Evolutionary conservation across 2,113 vertebrate species (phyloP).

Genomic region (Engystomops pustulosus): DNA sequence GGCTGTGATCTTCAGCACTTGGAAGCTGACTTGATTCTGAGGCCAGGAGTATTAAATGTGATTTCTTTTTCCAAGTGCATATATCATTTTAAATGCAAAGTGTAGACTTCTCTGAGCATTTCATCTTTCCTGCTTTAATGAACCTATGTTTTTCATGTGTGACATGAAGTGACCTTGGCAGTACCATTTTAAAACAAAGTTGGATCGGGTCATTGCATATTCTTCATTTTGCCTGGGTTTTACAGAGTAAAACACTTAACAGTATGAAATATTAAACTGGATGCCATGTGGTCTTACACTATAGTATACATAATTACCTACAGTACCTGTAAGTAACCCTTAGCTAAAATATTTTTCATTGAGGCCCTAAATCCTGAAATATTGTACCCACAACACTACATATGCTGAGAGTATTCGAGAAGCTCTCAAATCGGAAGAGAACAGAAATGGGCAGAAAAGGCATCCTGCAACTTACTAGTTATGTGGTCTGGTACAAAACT

Average conservation of each 20-base stretch:
- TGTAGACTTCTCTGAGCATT: conserved; percentile 28
- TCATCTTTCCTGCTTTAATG: conserved; percentile 25
- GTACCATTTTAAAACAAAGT: not conserved
- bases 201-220: not conserved
- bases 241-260: not conserved
- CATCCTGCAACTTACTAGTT: too few species aligned
- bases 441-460: too few species aligned
- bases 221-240: not conserved
- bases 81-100: conserved; percentile 47
- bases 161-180: not conserved
- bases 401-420: too few species aligned
- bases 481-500: too few species aligned
- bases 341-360: not conserved
- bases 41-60: conserved; percentile 44
- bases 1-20: conserved; percentile 54
- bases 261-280: not conserved
- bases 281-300: too few species aligned
- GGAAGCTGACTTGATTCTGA: conserved; percentile 3
- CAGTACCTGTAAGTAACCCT: not conserved
- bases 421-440: too few species aligned
- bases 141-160: not conserved
- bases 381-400: too few species aligned
- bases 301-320: too few species aligned
- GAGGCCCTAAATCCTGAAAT: too few species aligned
- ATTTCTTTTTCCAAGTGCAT: conserved; percentile 46